phyloP scores from a whole-genome alignment of 2,888 invertebrate genomes.

The Phalera bucephala region DNA sequence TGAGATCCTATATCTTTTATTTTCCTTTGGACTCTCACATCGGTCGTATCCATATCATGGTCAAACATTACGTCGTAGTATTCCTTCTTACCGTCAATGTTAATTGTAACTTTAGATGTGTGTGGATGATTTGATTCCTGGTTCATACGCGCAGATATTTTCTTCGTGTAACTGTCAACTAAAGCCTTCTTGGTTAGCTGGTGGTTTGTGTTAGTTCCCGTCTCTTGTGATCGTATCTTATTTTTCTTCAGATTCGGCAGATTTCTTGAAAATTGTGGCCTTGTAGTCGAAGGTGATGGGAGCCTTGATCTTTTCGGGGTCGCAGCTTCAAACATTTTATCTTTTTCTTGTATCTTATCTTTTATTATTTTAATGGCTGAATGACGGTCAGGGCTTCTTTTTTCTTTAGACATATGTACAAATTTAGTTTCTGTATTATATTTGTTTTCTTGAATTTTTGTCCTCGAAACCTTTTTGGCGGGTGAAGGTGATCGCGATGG shows the following conservation, averaged over 20 bases:
- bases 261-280: conserved; percentile 11
- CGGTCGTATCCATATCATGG: conserved; percentile 42
- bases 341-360: conserved; percentile 22
- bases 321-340: conserved; percentile 7
- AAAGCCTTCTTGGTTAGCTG: conserved; percentile 49
- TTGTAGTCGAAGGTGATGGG: background rate
- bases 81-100: conserved; percentile 59
- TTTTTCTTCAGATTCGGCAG: conserved; percentile 7
- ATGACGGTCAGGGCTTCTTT: conserved; percentile 14
- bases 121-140: conserved; percentile 22
- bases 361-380: conserved; percentile 16
- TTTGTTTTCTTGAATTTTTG: conserved; percentile 13
- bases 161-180: conserved; percentile 51
- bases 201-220: conserved; percentile 41
- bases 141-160: conserved; percentile 33
- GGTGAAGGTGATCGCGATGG: conserved; percentile 25
- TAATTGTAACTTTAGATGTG: conserved; percentile 53
- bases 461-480: conserved; percentile 10
- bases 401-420: conserved; percentile 7
- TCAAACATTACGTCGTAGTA: conserved; percentile 52
- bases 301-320: conserved; percentile 7
- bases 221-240: conserved; percentile 15
- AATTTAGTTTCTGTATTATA: conserved; percentile 7
- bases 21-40: conserved; percentile 46
- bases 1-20: conserved; percentile 32